Base-by-base conservation (phyloP, 92 coral and sea anemone species). In the Porites cylindrica region DNA sequence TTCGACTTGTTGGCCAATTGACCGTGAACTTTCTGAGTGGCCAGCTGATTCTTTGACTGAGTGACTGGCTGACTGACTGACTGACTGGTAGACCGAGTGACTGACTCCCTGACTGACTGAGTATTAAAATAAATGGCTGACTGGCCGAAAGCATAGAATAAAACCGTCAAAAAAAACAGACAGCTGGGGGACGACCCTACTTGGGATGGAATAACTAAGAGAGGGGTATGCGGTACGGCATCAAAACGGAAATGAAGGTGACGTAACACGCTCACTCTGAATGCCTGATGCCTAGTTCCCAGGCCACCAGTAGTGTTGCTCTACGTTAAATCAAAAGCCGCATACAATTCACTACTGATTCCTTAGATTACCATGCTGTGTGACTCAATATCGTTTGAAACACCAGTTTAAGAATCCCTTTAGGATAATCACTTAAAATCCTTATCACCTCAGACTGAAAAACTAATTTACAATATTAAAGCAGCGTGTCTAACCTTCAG, bases 401-500 rank as follows among this genome's bases (percentile, higher is more conserved):
- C 47, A 38, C 6, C 47, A 3, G 47, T 38, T 38, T 38, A 38
- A 3, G 7, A 38, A 38, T 38, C 47, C 47, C 7, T 38, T 38
- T 4, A 38, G 47, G 47, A 38, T 38, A 38, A 38, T 38, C 47
- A 3, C 6, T 38, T 38, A 38, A 4, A 38, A 38, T 38, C 47
- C 47, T 38, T 3, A 38, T 38, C 32, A 29, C 2, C 32, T 29
- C 47, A 38, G 59, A 21, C 14, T 20, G 8, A 13, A 11, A 1
- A 8, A 6, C 13, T 26, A 5, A 70, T 4, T 32, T 10, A 38
- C 13, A 10, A 23, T 26, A 16, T 43, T 16, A 71, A 1, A 6
- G 23, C 4, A 51, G 7, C 3, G 51, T 10, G 43, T 38, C 83
- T 51, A 11, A 95, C 98, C 97, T 79, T 88, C 97, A 14, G 99